These are phyloP conservation scores for Latrodectus hesperus DNA, from an alignment of 2,888 invertebrate genomes.

Conservation along the genomic window DNA sequence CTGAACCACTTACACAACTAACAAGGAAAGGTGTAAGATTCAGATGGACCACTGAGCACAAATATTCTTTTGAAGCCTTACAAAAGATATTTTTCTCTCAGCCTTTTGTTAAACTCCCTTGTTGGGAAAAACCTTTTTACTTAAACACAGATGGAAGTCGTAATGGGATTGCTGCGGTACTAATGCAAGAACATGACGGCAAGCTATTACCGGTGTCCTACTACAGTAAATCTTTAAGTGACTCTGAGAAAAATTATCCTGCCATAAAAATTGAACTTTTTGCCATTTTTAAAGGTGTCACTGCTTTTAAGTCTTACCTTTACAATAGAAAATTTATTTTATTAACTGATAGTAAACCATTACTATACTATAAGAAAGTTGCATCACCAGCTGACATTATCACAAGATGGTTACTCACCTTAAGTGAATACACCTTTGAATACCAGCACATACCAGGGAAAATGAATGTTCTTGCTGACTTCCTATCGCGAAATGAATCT, in stretches of 20 bases:
- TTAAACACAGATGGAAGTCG: conserved; percentile 28
- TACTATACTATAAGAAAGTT: neutral
- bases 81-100: conserved; percentile 4
- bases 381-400: conserved; percentile 9
- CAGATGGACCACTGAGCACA: neutral
- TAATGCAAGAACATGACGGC: neutral
- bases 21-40: neutral
- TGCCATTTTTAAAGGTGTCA: neutral
- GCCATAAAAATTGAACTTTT: conserved; percentile 11
- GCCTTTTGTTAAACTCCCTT: conserved; percentile 15
- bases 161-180: conserved; percentile 3
- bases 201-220: neutral
- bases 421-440: neutral
- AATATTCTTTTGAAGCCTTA: neutral
- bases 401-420: neutral
- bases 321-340: neutral
- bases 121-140: conserved; percentile 11
- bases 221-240: conserved; percentile 3
- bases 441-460: conserved; percentile 1
- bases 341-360: conserved; percentile 5
- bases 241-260: neutral
- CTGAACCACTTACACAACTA: neutral
- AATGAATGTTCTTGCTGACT: neutral
- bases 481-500: neutral
- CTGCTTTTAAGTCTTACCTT: conserved; percentile 2